phyloP scores from a whole-genome alignment of 2,888 invertebrate genomes.

The Augochlorella aurata region DNA sequence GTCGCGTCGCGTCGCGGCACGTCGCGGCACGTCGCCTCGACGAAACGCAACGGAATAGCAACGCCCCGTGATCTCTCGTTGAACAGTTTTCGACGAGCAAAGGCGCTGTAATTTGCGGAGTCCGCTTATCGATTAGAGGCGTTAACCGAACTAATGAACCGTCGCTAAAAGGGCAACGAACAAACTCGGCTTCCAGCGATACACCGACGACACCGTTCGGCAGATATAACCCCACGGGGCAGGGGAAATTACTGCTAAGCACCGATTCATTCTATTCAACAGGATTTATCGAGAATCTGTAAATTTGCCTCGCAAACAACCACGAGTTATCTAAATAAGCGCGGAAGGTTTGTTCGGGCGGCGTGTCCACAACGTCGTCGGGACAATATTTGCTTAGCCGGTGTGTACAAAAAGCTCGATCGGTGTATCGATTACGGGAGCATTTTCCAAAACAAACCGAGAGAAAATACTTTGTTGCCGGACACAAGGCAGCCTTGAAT shows the following conservation, averaged over 20 bases:
- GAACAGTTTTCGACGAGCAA: conserved; percentile 24
- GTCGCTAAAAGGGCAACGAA: no score
- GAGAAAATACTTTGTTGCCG: neutral
- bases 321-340: neutral
- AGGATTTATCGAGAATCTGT: neutral
- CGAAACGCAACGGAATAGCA: no score
- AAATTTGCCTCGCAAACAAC: neutral
- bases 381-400: neutral
- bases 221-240: no score
- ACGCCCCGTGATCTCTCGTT: neutral
- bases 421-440: neutral
- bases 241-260: no score
- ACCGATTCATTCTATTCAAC: neutral
- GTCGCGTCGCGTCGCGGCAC: neutral
- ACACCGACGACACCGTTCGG: no score
- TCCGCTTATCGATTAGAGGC: neutral
- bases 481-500: neutral
- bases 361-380: neutral
- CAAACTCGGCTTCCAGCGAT: no score
- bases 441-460: neutral
- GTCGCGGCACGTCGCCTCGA: no score
- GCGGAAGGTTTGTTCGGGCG: neutral
- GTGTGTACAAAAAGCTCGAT: neutral
- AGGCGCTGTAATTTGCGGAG: neutral
- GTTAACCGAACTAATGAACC: neutral